A percentile compares a stretch with the other conserved stretches of the same genome.
Conservation (phyloP, 2,113 vertebrate genomes). For the Condylura cristata region DNA sequence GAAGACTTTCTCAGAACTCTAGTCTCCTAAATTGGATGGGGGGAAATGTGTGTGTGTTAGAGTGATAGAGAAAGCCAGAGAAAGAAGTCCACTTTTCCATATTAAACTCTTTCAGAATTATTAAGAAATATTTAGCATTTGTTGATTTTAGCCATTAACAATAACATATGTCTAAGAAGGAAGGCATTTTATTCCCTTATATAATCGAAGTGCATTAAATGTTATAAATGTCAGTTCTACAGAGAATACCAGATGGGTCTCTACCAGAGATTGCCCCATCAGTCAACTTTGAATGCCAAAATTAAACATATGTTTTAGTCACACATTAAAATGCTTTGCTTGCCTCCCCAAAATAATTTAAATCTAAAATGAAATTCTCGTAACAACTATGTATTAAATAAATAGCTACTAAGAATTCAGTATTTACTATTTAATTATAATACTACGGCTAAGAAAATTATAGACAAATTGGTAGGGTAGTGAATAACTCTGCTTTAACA, state of each 20-base stretch:
- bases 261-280: background rate
- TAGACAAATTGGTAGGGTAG: background rate
- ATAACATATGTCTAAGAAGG: background rate
- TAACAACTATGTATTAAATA: background rate
- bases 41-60: too few species aligned
- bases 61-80: too few species aligned
- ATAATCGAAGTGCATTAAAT: background rate
- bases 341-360: conserved; percentile 1
- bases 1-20: background rate
- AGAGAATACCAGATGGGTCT: conserved; percentile 21
- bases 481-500: conserved; percentile 14
- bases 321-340: conserved; percentile 23
- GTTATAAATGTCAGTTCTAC: conserved; percentile 8
- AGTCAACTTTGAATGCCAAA: background rate
- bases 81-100: background rate
- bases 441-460: conserved; percentile 11
- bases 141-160: conserved; percentile 32
- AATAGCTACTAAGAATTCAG: background rate
- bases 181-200: background rate
- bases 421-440: background rate
- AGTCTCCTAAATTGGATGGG: background rate
- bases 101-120: background rate
- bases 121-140: background rate
- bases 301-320: conserved; percentile 36
- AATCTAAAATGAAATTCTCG: conserved; percentile 43